These are phyloP conservation scores for Athripsodes cinereus DNA, from an alignment of 2,888 invertebrate genomes.

Conservation along the genomic window DNA sequence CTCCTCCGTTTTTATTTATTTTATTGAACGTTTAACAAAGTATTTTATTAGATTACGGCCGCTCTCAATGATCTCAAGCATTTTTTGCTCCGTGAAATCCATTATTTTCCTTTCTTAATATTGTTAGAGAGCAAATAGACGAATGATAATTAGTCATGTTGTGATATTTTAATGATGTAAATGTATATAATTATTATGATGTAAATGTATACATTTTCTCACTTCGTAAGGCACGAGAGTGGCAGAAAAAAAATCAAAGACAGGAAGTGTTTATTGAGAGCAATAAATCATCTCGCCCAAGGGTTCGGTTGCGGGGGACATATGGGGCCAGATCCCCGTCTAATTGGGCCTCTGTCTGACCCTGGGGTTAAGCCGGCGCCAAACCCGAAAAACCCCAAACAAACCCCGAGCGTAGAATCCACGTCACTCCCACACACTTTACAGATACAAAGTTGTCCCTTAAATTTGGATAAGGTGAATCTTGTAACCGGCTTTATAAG, in stretches of 20 bases:
- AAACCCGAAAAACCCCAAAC: constrained; percentile 11
- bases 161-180: background rate
- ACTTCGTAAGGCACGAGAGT: background rate
- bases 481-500: too few species aligned
- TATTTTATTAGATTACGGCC: too few species aligned
- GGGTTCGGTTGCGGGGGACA: constrained; percentile 4
- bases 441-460: too few species aligned
- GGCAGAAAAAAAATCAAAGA: constrained; percentile 13
- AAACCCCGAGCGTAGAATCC: constrained; percentile 5
- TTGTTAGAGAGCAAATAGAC: too few species aligned
- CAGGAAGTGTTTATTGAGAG: constrained; percentile 25
- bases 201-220: background rate
- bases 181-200: background rate
- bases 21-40: too few species aligned
- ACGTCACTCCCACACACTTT: background rate
- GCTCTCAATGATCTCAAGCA: too few species aligned
- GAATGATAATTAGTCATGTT: too few species aligned
- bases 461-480: too few species aligned
- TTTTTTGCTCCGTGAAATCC: too few species aligned
- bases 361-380: constrained; percentile 35
- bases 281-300: constrained; percentile 24
- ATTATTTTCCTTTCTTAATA: too few species aligned
- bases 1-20: too few species aligned
- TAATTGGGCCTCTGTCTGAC: constrained; percentile 47
- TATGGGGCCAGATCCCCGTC: constrained; percentile 27